phyloP scores from a whole-genome alignment of 2,113 vertebrate genomes.

The Chelonoidis abingdonii region DNA sequence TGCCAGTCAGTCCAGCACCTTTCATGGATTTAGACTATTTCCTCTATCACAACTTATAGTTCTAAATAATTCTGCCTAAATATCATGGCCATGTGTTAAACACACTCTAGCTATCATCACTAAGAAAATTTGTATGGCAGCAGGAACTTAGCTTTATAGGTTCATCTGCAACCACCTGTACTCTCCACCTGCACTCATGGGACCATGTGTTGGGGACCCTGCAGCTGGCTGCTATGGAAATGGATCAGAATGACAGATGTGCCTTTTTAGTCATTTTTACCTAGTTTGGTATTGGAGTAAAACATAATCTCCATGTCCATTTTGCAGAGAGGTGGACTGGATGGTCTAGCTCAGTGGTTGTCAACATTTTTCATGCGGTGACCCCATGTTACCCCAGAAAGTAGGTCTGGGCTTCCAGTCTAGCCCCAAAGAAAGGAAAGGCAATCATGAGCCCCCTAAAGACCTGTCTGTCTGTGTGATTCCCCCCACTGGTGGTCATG shows the following conservation, averaged over 20 bases:
- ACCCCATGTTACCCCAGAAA: accelerated
- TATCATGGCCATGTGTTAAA: neutral
- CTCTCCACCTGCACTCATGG: slow-evolving; percentile 8
- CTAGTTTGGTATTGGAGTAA: slow-evolving; percentile 51
- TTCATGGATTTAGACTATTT: neutral
- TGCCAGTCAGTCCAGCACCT: neutral
- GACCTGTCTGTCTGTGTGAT: neutral
- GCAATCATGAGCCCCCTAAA: accelerated
- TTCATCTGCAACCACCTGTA: accelerated
- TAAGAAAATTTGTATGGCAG: accelerated
- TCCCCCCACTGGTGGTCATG: neutral
- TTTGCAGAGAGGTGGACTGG: slow-evolving; percentile 26
- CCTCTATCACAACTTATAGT: neutral
- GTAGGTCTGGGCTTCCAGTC: neutral
- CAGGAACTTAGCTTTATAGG: neutral
- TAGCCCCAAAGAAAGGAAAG: neutral
- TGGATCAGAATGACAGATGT: slow-evolving; percentile 3
- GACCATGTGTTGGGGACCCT: neutral
- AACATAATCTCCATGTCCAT: slow-evolving; percentile 58
- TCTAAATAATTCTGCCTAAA: neutral
- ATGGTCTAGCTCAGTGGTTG: neutral
- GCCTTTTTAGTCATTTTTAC: slow-evolving; percentile 40
- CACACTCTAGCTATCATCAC: neutral
- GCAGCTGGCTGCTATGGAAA: slow-evolving; percentile 30
- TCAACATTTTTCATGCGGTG: neutral